A percentile compares a stretch with the other conserved stretches of the same genome.
phyloP scores from a whole-genome alignment of 1,140 invertebrate species.

The Camponotus vicinus region DNA sequence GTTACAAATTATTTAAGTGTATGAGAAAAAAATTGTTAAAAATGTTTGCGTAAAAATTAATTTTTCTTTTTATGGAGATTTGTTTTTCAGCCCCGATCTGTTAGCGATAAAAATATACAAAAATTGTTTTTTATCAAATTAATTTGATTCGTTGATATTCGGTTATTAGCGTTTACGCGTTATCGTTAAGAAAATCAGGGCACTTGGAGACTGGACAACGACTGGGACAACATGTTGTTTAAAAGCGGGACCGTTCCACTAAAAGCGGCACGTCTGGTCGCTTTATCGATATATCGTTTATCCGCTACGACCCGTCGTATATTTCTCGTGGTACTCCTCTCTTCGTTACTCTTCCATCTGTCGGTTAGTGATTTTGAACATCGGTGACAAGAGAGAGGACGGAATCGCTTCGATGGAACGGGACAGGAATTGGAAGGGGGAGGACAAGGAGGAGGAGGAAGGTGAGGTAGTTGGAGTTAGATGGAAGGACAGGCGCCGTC shows the following conservation, averaged over 20 bases:
- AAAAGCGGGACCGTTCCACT: conserved; percentile 23
- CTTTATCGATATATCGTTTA: conserved; percentile 72
- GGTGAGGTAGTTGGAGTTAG: conserved; percentile 43
- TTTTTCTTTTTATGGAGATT: neutral
- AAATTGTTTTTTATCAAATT: conserved; percentile 12
- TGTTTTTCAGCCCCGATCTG: too few species aligned
- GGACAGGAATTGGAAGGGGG: neutral
- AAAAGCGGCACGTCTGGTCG: conserved; percentile 57
- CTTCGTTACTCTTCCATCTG: conserved; percentile 44
- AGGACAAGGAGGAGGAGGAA: neutral
- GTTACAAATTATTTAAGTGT: neutral
- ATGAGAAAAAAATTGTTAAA: neutral
- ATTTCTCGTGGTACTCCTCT: conserved; percentile 60
- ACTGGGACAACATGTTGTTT: conserved; percentile 40
- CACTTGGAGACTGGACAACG: conserved; percentile 1
- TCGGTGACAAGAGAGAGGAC: conserved; percentile 38
- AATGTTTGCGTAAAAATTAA: neutral
- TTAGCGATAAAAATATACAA: neutral
- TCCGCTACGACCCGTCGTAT: conserved; percentile 69
- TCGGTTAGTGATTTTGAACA: conserved; percentile 60
- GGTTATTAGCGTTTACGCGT: neutral
- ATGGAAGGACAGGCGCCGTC: conserved; percentile 67
- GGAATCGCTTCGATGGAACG: neutral
- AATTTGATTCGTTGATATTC: neutral
- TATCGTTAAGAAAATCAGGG: conserved; percentile 22